Evolutionary conservation across 2,113 vertebrate species (phyloP).

Genomic region (Procapra przewalskii): DNA sequence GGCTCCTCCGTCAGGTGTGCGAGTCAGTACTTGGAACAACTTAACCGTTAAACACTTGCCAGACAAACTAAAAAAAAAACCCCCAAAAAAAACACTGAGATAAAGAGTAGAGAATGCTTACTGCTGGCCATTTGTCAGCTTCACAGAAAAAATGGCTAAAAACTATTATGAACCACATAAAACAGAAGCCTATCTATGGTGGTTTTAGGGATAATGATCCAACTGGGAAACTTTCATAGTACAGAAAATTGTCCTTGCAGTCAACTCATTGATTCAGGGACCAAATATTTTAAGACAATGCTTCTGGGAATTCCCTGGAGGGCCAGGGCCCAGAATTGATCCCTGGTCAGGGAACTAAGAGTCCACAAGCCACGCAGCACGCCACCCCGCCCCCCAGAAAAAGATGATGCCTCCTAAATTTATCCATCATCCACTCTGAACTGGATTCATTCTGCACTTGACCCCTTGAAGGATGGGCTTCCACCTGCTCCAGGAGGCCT

Average conservation of each 20-base stretch:
- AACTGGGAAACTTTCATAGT: not conserved
- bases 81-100: not conserved
- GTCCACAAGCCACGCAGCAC: not conserved
- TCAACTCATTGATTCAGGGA: not conserved
- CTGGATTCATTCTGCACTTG: not conserved
- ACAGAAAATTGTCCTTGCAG: not conserved
- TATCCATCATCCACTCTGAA: not conserved
- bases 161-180: not conserved
- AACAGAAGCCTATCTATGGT: not conserved
- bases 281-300: not conserved
- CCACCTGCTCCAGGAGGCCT: not conserved
- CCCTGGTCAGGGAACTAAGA: not conserved
- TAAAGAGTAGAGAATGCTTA: not conserved
- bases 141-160: not conserved
- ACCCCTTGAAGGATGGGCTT: not conserved
- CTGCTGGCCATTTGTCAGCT: not conserved
- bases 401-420: not conserved
- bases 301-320: not conserved
- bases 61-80: not conserved
- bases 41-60: not conserved
- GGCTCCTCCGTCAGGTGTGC: not conserved
- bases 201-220: not conserved
- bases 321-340: not conserved
- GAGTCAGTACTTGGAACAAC: not conserved
- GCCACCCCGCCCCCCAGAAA: accelerated